phyloP scores from a whole-genome alignment of 2,797 vertebrate genomes.

The Perodicticus potto region DNA sequence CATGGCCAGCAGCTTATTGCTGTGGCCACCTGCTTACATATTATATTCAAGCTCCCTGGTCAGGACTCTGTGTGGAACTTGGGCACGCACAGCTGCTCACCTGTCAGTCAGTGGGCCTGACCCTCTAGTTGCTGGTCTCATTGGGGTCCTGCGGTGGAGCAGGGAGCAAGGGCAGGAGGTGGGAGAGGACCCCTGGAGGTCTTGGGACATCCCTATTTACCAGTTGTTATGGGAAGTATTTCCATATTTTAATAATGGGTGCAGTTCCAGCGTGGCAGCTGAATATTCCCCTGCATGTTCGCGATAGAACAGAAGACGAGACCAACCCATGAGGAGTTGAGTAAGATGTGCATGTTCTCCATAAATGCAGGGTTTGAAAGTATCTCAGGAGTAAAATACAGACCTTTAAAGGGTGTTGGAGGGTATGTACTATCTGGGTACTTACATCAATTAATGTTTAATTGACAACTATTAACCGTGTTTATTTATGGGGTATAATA shows the following conservation, averaged over 20 bases:
- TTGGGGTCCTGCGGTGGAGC: background rate
- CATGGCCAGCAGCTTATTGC: background rate
- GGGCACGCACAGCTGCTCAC: background rate
- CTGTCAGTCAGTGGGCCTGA: background rate
- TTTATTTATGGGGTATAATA: background rate
- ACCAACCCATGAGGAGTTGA: background rate
- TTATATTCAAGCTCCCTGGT: background rate
- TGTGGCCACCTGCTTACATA: background rate
- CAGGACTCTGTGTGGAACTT: background rate
- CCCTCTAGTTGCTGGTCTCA: background rate
- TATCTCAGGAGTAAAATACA: background rate
- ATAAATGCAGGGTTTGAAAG: background rate
- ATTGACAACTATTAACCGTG: background rate
- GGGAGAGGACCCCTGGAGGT: background rate
- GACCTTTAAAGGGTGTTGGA: background rate
- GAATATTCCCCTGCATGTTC: background rate
- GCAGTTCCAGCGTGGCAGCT: background rate
- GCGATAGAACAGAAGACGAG: background rate
- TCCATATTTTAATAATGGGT: background rate
- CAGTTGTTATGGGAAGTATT: background rate
- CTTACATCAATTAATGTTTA: background rate
- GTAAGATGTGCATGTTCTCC: background rate
- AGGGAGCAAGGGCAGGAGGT: background rate
- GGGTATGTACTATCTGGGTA: background rate
- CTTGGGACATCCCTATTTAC: background rate